These are phyloP conservation scores for Trogon surrucura DNA, from an alignment of 2,113 vertebrate genomes.

Conservation along the genomic window DNA sequence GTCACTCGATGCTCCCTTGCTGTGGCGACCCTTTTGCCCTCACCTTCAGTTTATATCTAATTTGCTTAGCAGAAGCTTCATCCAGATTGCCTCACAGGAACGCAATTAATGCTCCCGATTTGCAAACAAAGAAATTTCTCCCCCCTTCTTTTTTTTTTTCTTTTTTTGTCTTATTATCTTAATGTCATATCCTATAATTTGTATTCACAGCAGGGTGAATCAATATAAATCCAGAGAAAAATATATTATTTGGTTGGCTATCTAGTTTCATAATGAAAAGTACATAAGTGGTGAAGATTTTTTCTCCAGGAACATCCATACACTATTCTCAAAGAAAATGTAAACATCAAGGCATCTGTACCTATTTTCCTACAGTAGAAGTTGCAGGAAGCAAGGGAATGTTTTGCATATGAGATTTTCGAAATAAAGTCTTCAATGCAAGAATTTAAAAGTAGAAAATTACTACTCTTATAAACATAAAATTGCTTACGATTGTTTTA, in stretches of 20 bases:
- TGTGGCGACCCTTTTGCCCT: slow-evolving; percentile 89
- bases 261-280: slow-evolving; percentile 53
- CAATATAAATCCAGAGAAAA: slow-evolving; percentile 63
- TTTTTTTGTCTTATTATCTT: slow-evolving; percentile 75
- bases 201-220: slow-evolving; percentile 74
- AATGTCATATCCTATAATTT: slow-evolving; percentile 73
- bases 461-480: neutral
- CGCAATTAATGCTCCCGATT: slow-evolving; percentile 80
- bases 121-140: slow-evolving; percentile 80
- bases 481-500: neutral
- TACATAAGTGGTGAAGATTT: neutral
- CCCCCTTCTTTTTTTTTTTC: neutral
- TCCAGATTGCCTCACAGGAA: slow-evolving; percentile 81
- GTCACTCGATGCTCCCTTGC: slow-evolving; percentile 89
- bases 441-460: neutral
- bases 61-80: slow-evolving; percentile 88
- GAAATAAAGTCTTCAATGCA: neutral
- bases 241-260: slow-evolving; percentile 54
- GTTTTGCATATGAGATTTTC: neutral
- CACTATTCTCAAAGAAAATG: neutral
- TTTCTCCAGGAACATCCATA: slow-evolving; percentile 2
- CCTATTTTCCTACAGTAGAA: neutral
- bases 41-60: slow-evolving; percentile 88
- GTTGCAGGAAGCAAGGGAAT: neutral
- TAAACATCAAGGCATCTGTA: neutral